Conservation (phyloP, 2,888 invertebrate genomes). For the Sisyra terminalis region DNA sequence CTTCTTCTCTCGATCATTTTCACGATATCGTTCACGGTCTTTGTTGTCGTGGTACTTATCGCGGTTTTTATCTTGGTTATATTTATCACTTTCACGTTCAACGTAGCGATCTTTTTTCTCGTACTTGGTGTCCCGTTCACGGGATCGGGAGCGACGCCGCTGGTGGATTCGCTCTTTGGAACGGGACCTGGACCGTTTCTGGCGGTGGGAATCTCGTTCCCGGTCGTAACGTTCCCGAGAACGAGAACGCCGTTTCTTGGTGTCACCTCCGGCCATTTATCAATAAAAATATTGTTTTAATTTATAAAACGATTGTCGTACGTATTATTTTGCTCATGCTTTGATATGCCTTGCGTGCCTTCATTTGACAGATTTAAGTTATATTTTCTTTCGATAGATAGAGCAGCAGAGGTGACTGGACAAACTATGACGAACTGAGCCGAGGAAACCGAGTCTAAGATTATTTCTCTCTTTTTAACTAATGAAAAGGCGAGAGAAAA, state of each 20-base stretch:
- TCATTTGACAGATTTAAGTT: no score
- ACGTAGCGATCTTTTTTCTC: constrained; percentile 15
- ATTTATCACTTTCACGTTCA: constrained; percentile 12
- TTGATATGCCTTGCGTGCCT: no score
- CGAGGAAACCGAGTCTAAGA: no score
- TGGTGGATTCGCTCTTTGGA: constrained; percentile 23
- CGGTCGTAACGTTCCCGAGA: constrained; percentile 24
- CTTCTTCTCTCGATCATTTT: constrained; percentile 24
- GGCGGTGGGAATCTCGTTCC: constrained; percentile 8
- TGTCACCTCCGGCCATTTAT: constrained; percentile 1
- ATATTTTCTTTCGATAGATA: no score
- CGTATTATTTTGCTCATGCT: no score
- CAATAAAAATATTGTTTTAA: neutral
- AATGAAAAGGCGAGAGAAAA: no score
- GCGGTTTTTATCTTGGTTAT: constrained; percentile 16
- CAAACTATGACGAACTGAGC: no score
- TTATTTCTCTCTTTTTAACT: no score
- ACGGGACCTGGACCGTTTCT: constrained; percentile 23
- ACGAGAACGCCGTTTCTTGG: constrained; percentile 24
- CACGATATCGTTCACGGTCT: constrained; percentile 18
- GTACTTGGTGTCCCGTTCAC: constrained; percentile 20
- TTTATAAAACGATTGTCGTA: no score
- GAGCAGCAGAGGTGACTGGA: no score
- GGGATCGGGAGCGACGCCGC: constrained; percentile 21
- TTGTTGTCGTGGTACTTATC: constrained; percentile 18